Percentiles rank a stretch among this genome's conserved stretches.
Evolutionary conservation across 2,797 vertebrate species (phyloP).

Genomic region (Eremophila alpestris): DNA sequence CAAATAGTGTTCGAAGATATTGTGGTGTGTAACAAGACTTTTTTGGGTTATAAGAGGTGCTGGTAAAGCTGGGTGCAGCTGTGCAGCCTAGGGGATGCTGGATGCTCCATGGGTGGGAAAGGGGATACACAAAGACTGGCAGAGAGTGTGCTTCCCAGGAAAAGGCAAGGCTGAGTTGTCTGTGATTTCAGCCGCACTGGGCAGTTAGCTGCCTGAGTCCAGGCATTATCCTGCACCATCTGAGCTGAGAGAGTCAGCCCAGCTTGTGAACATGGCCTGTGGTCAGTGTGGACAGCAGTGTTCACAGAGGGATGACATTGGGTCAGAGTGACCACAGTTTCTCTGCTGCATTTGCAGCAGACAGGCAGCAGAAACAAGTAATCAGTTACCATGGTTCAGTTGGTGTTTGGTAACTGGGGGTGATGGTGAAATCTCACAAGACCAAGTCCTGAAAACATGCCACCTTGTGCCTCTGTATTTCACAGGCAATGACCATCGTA

Average conservation of each 20-base stretch:
- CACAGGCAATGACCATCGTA: neutral
- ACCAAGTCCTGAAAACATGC: neutral
- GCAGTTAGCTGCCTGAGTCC: neutral
- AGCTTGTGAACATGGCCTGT: fast-evolving
- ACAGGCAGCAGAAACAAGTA: neutral
- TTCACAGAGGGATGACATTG: neutral
- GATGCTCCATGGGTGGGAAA: neutral
- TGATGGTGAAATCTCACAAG: neutral
- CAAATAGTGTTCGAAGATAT: neutral
- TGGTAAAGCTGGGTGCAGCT: neutral
- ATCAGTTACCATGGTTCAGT: neutral
- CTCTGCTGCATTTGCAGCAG: neutral
- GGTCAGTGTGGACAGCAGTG: neutral
- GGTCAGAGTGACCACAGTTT: fast-evolving
- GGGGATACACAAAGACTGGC: neutral
- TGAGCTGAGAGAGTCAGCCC: neutral
- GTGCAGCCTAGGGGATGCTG: neutral
- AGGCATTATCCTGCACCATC: neutral
- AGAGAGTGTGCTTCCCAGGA: fast-evolving
- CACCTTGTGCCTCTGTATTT: neutral
- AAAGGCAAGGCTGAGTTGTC: neutral
- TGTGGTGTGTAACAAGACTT: neutral
- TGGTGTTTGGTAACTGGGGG: neutral
- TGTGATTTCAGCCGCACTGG: neutral
- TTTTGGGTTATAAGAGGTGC: neutral